Evolutionary conservation across 2,113 vertebrate genomes (phyloP), one percentile per base, ranked within the genome.

Genomic region (Tapirus terrestris): DNA sequence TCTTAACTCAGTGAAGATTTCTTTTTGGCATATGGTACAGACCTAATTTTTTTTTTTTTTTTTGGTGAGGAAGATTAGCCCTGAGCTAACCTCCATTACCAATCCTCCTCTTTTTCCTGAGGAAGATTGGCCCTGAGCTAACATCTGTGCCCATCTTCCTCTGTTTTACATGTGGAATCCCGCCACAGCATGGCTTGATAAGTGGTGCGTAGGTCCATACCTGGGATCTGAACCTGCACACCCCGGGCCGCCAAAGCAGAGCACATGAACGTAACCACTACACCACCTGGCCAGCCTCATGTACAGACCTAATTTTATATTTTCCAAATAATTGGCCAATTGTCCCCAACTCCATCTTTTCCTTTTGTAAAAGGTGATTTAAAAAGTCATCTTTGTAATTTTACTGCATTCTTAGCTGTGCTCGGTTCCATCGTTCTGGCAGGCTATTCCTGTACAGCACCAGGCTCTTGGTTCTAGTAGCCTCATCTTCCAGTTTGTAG

Each of bases 241-340:
- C 39, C 39, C 39, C 39, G 39, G 39, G 39, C 39, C 39, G 39
- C 39, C 39, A 39, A 39, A 39, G 39, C 39, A 4, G 39, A 39
- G 39, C 39, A 39, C 39, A 39, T 39, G 39, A 39, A 39, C 39
- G 39, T 39, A 39, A 39, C 39, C 39, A 39, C 39, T 39, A 39
- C 39, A 39, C 39, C 39, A 39, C 39, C 39, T 39, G 39, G 39
- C 39, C 39, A 4, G 39, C 39, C 39, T 4, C 39, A 39, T 39
- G 3, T 91, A 84, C 14, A 88, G 53, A 73, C 75, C 63, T 77
- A 29, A 67, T 95, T 94, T 95, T 91, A 84, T 61, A 63, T 94
- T 89, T 96, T 77, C n/a, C 33, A 86, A 60, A 58, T 82, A 53
- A 82, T 68, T 39, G 89, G 60, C n/a, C 4, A 93, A 3, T 88